Conservation (phyloP, 2,113 vertebrate species). For the Australoheros scitulus region DNA sequence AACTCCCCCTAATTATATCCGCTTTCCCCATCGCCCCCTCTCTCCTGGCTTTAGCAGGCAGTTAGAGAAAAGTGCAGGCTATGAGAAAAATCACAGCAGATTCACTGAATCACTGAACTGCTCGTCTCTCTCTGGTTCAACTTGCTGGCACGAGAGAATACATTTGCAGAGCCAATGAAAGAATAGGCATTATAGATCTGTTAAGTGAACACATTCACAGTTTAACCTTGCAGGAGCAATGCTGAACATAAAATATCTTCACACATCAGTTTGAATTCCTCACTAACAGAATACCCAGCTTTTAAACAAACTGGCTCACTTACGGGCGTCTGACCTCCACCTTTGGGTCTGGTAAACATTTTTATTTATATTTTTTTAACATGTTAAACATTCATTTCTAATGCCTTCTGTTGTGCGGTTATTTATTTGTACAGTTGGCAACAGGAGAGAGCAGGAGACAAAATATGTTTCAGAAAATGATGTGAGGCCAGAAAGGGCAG, state of each 20-base stretch:
- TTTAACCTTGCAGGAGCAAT: neutral
- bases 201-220: neutral
- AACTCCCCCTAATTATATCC: slow-evolving; percentile 49
- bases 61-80: slow-evolving; percentile 16
- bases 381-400: neutral
- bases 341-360: neutral
- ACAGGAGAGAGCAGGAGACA: neutral
- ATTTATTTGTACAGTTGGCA: neutral
- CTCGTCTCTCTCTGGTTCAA: neutral
- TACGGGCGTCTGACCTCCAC: neutral
- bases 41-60: slow-evolving; percentile 12
- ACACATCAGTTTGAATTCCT: neutral
- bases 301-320: neutral
- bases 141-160: slow-evolving; percentile 5
- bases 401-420: neutral
- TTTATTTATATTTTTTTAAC: neutral
- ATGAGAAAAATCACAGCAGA: slow-evolving; percentile 8
- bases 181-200: neutral
- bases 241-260: neutral
- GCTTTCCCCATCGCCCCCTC: neutral
- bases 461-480: neutral
- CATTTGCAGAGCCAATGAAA: neutral
- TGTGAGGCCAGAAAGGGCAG: neutral
- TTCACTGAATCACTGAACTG: neutral
- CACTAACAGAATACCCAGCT: neutral